Conservation (phyloP, 2,113 vertebrate genomes). For the Natator depressus region DNA sequence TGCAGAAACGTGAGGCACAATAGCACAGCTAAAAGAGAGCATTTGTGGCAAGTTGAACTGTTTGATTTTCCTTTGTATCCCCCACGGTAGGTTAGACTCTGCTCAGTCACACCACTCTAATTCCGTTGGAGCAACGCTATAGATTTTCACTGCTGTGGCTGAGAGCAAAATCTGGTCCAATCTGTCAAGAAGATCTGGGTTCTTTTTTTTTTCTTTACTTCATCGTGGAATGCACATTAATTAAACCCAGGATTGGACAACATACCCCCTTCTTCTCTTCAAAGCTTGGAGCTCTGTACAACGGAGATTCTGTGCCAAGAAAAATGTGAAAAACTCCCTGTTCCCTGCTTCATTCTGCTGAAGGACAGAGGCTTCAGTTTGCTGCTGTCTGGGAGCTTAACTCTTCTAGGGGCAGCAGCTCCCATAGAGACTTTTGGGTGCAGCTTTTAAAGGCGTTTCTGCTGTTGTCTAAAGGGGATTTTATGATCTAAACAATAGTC, state of each 20-base stretch:
- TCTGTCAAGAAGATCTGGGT: neutral
- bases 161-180: neutral
- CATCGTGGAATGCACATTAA: neutral
- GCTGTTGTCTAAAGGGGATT: neutral
- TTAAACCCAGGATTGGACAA: neutral
- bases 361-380: neutral
- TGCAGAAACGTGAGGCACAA: neutral
- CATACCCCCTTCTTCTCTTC: conserved; percentile 6
- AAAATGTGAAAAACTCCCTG: neutral
- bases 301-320: neutral
- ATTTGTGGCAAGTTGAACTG: neutral
- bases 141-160: neutral
- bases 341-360: neutral
- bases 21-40: neutral
- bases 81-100: neutral
- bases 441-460: conserved; percentile 4
- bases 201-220: neutral
- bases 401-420: neutral
- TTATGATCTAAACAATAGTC: neutral
- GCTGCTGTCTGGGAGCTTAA: neutral
- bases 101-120: neutral
- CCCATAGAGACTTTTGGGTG: neutral
- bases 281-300: neutral
- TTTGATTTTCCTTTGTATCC: neutral
- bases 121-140: neutral